Evolutionary conservation across 2,888 invertebrate species (phyloP).

Genomic region (Heterodera filipjevi): DNA sequence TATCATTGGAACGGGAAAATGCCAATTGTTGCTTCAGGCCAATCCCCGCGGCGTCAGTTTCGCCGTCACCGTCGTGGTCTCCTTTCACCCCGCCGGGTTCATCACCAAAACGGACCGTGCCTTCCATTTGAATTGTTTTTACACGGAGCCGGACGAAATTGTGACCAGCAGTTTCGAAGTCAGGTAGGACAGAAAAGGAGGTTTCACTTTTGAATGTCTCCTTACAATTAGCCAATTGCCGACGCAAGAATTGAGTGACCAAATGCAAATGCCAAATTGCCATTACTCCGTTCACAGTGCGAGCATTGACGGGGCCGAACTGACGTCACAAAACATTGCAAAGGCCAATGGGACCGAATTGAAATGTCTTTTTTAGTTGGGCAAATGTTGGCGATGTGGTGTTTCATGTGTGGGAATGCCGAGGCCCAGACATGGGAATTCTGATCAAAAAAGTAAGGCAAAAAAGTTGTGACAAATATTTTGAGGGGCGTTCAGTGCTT

Average conservation of each 20-base stretch:
- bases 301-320: slow-evolving; percentile 52
- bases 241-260: slow-evolving; percentile 57
- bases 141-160: slow-evolving; percentile 64
- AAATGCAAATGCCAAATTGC: slow-evolving; percentile 63
- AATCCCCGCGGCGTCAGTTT: slow-evolving; percentile 64
- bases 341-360: not conserved
- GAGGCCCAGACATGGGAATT: slow-evolving; percentile 62
- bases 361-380: slow-evolving; percentile 40
- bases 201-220: no score
- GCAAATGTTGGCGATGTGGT: slow-evolving; percentile 64
- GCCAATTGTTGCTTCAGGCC: slow-evolving; percentile 50
- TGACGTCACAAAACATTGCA: slow-evolving; percentile 27
- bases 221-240: slow-evolving; percentile 55
- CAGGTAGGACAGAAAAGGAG: slow-evolving; percentile 48
- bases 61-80: slow-evolving; percentile 63
- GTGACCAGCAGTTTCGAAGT: slow-evolving; percentile 62
- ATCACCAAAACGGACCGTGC: slow-evolving; percentile 64
- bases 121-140: slow-evolving; percentile 63
- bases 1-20: not conserved
- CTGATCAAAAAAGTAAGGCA: slow-evolving; percentile 53
- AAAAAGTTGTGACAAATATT: not conserved
- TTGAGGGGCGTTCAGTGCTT: slow-evolving; percentile 24
- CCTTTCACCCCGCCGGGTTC: slow-evolving; percentile 64
- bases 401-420: slow-evolving; percentile 63
- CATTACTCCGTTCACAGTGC: slow-evolving; percentile 50